These are phyloP conservation scores for Listrodromus nycthemerus DNA, from an alignment of 2,888 invertebrate species.

Conservation along the genomic window DNA sequence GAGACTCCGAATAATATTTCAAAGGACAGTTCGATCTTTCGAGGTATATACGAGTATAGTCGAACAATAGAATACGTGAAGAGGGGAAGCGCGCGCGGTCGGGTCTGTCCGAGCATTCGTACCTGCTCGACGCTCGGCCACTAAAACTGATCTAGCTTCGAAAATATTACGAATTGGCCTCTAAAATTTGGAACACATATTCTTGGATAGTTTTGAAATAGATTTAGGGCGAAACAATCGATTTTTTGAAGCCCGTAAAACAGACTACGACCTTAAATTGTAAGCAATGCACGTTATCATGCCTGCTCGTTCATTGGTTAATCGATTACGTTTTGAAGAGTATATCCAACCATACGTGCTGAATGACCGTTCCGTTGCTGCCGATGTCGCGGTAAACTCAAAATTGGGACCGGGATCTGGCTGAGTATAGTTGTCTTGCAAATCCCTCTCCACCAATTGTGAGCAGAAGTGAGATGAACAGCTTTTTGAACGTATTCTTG, in stretches of 20 bases:
- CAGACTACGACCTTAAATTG: no score
- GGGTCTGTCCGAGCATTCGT: no score
- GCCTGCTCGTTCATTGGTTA: constrained; percentile 8
- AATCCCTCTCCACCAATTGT: constrained; percentile 24
- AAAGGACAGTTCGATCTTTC: constrained; percentile 32
- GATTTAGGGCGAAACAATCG: no score
- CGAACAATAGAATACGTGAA: no score
- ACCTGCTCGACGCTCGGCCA: no score
- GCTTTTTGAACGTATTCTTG: constrained; percentile 10
- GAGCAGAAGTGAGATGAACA: background rate
- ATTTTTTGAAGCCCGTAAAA: no score
- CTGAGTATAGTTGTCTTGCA: background rate
- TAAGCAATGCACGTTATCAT: constrained; percentile 30
- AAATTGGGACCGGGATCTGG: background rate
- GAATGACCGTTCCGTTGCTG: constrained; percentile 45
- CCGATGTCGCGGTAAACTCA: constrained; percentile 32
- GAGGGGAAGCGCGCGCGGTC: no score
- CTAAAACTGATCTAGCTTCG: constrained; percentile 42
- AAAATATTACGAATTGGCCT: constrained; percentile 50
- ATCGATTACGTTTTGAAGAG: constrained; percentile 26
- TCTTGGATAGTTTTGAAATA: no score
- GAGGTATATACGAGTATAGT: no score
- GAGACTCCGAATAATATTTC: constrained; percentile 34
- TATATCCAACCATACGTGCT: constrained; percentile 41
- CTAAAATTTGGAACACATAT: no score